phyloP scores from a whole-genome alignment of 35 echinoderm and acorn worm genomes.

The Patiria miniata region DNA sequence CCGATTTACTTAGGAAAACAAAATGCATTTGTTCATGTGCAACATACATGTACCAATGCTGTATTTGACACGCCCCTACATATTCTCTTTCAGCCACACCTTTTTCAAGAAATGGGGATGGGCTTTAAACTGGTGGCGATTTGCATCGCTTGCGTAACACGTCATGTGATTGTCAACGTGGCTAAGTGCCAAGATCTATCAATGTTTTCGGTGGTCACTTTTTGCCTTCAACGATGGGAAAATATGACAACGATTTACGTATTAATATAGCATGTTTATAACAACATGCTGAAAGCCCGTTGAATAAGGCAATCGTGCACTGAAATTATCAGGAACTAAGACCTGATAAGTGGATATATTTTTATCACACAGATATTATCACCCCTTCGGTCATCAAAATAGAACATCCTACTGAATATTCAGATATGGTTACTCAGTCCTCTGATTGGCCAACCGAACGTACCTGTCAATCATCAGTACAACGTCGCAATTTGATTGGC shows the following conservation, averaged over 20 bases:
- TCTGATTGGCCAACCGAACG: neutral
- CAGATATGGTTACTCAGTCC: neutral
- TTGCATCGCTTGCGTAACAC: slow-evolving; percentile 21
- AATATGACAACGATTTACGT: no score
- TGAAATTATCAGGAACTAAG: no score
- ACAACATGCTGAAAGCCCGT: no score
- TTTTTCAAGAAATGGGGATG: neutral
- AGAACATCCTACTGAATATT: slow-evolving; percentile 1
- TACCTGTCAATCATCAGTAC: slow-evolving; percentile 35
- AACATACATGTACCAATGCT: no score
- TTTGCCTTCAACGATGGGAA: neutral
- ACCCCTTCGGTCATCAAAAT: slow-evolving; percentile 3
- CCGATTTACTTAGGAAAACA: no score
- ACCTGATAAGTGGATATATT: no score
- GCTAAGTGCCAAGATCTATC: neutral
- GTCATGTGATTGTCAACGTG: slow-evolving; percentile 28
- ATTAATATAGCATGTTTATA: no score
- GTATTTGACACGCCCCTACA: neutral
- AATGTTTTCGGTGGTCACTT: neutral
- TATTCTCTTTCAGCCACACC: neutral
- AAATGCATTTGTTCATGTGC: no score
- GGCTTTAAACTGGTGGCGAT: slow-evolving; percentile 6
- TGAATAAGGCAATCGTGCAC: no score
- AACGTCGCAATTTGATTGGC: slow-evolving; percentile 1
- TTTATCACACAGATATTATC: neutral